A percentile compares a stretch with the other conserved stretches of the same genome.
Conservation (phyloP, 1,140 invertebrate species). For the Vollenhovia emeryi region DNA sequence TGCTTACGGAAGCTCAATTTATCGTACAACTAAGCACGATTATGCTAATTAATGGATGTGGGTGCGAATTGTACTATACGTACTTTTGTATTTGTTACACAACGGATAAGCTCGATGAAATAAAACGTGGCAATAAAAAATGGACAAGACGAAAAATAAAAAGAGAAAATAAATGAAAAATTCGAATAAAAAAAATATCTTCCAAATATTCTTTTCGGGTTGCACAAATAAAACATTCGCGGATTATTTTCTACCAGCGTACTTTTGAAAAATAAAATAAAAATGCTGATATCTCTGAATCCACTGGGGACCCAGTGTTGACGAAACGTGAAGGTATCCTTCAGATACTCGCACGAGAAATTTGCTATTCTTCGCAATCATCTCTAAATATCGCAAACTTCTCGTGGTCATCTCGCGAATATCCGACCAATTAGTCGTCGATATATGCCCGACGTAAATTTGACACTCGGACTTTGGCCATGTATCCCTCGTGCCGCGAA, state of each 20-base stretch:
- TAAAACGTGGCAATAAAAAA: no score
- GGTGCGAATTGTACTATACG: background rate
- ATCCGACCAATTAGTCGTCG: background rate
- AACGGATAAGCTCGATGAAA: background rate
- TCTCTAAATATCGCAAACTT: background rate
- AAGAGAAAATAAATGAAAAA: constrained; percentile 18
- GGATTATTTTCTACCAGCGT: background rate
- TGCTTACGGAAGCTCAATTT: background rate
- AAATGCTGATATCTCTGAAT: background rate
- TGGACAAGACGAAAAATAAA: background rate
- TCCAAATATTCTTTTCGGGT: background rate
- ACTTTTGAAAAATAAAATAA: background rate
- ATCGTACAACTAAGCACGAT: background rate
- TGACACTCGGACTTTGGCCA: constrained; percentile 33
- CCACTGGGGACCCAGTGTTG: background rate
- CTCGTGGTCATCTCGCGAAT: background rate
- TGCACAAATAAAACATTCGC: background rate
- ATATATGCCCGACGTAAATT: background rate
- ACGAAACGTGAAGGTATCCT: background rate
- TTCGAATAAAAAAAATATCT: background rate
- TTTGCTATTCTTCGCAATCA: background rate
- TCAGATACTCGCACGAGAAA: constrained; percentile 11
- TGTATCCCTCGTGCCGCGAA: background rate
- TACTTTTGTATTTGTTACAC: background rate
- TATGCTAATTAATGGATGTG: background rate